These are phyloP conservation scores for Catharus ustulatus DNA, from an alignment of 2,797 vertebrate species.

Conservation along the genomic window DNA sequence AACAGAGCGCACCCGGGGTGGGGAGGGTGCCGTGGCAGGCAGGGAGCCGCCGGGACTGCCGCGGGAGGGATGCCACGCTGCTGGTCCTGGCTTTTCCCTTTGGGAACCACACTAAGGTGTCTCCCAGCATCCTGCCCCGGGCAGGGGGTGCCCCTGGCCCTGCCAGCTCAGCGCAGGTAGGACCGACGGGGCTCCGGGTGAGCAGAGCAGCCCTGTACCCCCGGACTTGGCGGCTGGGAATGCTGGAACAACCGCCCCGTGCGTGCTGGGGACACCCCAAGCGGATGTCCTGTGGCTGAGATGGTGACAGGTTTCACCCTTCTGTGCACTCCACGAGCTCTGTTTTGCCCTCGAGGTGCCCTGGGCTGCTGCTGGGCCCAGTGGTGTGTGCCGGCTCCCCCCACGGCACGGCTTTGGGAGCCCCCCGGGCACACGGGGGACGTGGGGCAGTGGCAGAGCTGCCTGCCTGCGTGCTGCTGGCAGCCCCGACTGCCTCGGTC, in stretches of 20 bases:
- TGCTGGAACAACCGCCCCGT: fast-evolving
- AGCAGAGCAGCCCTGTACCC: neutral
- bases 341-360: neutral
- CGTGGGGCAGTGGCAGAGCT: neutral
- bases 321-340: neutral
- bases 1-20: constrained; percentile 42
- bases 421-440: fast-evolving
- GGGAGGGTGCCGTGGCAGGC: constrained; percentile 13
- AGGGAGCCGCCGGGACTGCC: neutral
- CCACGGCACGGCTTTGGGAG: fast-evolving
- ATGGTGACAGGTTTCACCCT: neutral
- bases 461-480: neutral
- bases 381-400: fast-evolving
- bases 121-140: neutral
- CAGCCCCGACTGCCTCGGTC: neutral
- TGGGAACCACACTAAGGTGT: neutral
- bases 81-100: neutral
- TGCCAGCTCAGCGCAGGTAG: neutral
- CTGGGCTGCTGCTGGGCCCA: neutral
- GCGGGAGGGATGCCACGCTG: neutral
- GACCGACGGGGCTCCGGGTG: neutral
- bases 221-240: neutral
- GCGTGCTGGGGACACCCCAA: neutral
- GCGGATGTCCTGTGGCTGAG: neutral
- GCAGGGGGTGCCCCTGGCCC: neutral